phyloP scores from a whole-genome alignment of 1,140 invertebrate genomes.

The Liolophura sinensis region DNA sequence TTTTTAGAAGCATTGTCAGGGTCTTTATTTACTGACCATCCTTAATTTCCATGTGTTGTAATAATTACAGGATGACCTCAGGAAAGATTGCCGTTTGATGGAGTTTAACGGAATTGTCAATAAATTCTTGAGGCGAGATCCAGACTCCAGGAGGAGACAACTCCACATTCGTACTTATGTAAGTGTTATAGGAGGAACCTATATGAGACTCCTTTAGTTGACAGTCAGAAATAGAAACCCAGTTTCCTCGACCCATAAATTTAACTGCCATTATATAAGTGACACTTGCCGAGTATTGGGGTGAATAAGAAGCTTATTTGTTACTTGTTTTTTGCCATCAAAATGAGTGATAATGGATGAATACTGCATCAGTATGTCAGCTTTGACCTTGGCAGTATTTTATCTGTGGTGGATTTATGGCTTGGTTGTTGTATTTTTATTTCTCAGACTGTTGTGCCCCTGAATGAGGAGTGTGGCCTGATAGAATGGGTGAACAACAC shows the following conservation, averaged over 20 bases:
- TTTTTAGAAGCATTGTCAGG: too few relatives aligned
- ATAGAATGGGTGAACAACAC: constrained; percentile 95
- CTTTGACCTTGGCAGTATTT: too few relatives aligned
- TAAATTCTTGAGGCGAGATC: constrained; percentile 81
- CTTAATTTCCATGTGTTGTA: too few relatives aligned
- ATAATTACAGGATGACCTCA: constrained; percentile 77
- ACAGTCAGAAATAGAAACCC: neutral
- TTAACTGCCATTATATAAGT: too few relatives aligned
- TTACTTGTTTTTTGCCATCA: neutral
- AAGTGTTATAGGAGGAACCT: constrained; percentile 39
- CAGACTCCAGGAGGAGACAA: constrained; percentile 79
- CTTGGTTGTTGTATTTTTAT: neutral
- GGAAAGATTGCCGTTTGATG: constrained; percentile 95
- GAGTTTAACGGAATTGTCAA: constrained; percentile 96
- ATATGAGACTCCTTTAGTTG: too few relatives aligned
- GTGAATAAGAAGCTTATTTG: too few relatives aligned
- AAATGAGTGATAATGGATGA: neutral
- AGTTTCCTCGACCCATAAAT: too few relatives aligned
- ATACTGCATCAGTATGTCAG: neutral
- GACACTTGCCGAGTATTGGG: too few relatives aligned
- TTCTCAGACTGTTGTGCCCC: constrained; percentile 76
- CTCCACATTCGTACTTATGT: constrained; percentile 90
- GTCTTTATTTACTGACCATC: too few relatives aligned
- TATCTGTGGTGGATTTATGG: too few relatives aligned
- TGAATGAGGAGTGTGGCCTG: constrained; percentile 92